phyloP scores from a whole-genome alignment of 2,888 invertebrate species.

The Octodonta nipae region DNA sequence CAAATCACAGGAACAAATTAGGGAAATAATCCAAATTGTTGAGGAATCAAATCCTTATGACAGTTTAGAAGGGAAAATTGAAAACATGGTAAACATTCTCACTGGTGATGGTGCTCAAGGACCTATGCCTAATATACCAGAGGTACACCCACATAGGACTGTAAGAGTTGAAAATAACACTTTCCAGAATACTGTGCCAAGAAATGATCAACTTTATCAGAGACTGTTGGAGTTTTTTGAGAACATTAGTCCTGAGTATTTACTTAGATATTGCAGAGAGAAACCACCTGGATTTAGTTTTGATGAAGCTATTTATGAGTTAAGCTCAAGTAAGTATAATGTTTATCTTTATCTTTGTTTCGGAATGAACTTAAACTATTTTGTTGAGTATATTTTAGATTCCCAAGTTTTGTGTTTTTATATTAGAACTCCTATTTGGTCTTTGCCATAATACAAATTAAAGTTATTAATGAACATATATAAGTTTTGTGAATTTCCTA shows the following conservation, averaged over 20 bases:
- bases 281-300: constrained; percentile 12
- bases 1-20: constrained; percentile 14
- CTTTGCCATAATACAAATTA: no score
- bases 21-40: constrained; percentile 16
- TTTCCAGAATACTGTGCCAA: no score
- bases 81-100: constrained; percentile 20
- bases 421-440: no score
- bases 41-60: constrained; percentile 13
- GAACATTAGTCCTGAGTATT: constrained; percentile 18
- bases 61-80: constrained; percentile 15
- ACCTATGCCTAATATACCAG: constrained; percentile 6
- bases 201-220: constrained; percentile 6
- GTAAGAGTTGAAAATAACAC: neutral
- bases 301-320: constrained; percentile 15
- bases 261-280: constrained; percentile 14
- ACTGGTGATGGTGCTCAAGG: constrained; percentile 12
- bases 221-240: constrained; percentile 16
- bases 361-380: no score
- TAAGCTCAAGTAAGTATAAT: no score
- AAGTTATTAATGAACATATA: no score
- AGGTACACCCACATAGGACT: neutral
- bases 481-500: no score
- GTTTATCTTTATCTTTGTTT: no score
- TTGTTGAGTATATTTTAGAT: no score
- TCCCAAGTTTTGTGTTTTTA: no score